Base-by-base conservation (phyloP, 2,113 vertebrate genomes). In the Ranitomeya imitator region DNA sequence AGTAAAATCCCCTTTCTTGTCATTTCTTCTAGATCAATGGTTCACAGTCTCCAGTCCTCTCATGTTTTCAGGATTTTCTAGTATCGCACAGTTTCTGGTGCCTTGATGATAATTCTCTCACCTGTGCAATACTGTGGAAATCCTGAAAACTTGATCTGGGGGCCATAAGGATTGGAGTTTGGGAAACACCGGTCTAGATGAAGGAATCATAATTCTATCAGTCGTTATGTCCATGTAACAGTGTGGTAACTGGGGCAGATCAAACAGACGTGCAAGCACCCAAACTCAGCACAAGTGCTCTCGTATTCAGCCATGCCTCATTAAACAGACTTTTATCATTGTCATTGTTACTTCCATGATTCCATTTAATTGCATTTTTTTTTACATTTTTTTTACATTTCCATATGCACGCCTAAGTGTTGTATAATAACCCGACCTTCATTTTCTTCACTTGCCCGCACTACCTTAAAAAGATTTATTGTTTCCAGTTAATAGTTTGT, bases 401-500 rank as follows among this genome's bases (percentile, higher is more conserved):
- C 82, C 82, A 84, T 84, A 67, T 74, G 76, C 76, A 88, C 76
- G 90, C 90, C 54, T 60, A 65, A 90, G 77, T 77, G 90, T 61
- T 92, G 89, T 93, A 92, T 90, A 94, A 92, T 91, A 92, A 89
- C 85, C 52, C 91, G 92, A 96, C 94, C 95, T 96, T 96, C 94
- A 93, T 93, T 95, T 95, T 78, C 93, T 65, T 26, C 14, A 93
- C 77, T 91, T 84, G 90, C 90, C 88, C 91, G 92, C 92, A 92
- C 81, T 90, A 92, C 84, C 90, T 91, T 85, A 92, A 94, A 92
- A 95, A 96, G 94, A 96, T 94, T 93, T 96, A 96, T 95, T 91
- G 91, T 93, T 92, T 90, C 91, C 88, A 90, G 92, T 92, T 91
- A 95, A 94, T 91, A 92, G 91, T 92, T 93, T 92, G 92, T 93